Evolutionary conservation across 2,113 vertebrate genomes (phyloP).

Genomic region (Notothenia rossii): DNA sequence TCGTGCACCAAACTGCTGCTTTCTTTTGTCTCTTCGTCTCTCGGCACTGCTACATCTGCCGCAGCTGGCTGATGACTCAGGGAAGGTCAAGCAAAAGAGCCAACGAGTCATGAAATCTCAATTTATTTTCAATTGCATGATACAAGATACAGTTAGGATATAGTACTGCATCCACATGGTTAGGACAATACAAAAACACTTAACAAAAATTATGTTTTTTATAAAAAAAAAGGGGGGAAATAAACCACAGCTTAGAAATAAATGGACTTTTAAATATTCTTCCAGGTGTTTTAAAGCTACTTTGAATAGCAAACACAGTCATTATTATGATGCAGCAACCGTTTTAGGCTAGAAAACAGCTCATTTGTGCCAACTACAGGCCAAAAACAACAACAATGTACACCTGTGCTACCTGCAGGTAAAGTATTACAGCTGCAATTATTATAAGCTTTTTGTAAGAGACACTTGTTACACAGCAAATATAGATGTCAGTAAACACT

Average conservation of each 20-base stretch:
- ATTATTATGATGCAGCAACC: conserved; percentile 4
- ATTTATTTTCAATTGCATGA: conserved; percentile 81
- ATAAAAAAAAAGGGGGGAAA: conserved; percentile 63
- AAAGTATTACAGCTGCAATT: conserved; percentile 1
- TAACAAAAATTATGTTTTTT: conserved; percentile 42
- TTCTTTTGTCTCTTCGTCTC: conserved; percentile 16
- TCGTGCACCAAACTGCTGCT: conserved; percentile 10
- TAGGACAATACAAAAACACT: conserved; percentile 68
- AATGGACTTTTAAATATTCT: conserved; percentile 11
- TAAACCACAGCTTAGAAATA: conserved; percentile 39
- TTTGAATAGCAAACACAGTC: conserved; percentile 38
- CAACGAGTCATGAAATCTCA: conserved; percentile 55
- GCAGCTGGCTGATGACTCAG: conserved; percentile 31
- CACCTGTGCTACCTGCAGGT: conserved; percentile 23
- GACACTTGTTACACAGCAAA: no score
- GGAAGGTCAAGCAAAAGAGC: conserved; percentile 54
- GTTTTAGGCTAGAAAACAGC: conserved; percentile 24
- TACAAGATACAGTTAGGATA: conserved; percentile 75
- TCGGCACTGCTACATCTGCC: background rate
- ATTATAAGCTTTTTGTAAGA: background rate
- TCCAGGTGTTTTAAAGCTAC: conserved; percentile 38
- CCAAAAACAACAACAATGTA: background rate
- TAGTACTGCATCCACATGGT: conserved; percentile 62
- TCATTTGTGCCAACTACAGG: conserved; percentile 2
- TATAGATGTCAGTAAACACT: background rate